Evolutionary conservation across 2,888 invertebrate genomes (phyloP).

Genomic region (Acleris holmiana): DNA sequence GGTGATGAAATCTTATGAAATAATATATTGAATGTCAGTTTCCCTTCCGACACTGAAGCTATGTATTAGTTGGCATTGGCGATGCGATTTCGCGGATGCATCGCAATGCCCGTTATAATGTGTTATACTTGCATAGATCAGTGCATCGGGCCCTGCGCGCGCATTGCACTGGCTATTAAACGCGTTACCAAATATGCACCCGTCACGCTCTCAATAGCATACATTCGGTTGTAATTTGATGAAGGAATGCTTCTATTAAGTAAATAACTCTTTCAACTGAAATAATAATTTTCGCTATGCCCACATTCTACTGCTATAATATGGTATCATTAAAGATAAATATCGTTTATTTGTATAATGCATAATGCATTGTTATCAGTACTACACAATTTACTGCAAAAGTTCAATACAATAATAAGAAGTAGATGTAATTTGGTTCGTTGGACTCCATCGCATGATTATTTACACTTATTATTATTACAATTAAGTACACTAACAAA

Average conservation of each 20-base stretch:
- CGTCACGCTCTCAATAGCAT: constrained; percentile 65
- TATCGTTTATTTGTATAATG: too few relatives aligned
- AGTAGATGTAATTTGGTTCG: too few relatives aligned
- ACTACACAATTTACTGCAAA: too few relatives aligned
- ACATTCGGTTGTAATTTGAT: constrained; percentile 35
- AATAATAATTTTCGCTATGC: too few relatives aligned
- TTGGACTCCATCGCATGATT: too few relatives aligned
- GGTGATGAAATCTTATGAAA: not conserved
- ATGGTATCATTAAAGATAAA: too few relatives aligned
- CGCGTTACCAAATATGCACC: constrained; percentile 55
- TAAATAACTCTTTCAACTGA: not conserved
- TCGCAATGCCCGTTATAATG: constrained; percentile 47
- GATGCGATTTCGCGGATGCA: constrained; percentile 60
- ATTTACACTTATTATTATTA: too few relatives aligned
- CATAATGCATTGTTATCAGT: too few relatives aligned
- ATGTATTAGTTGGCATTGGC: constrained; percentile 52
- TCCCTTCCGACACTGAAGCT: constrained; percentile 26
- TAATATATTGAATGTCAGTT: constrained; percentile 13
- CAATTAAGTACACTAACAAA: too few relatives aligned
- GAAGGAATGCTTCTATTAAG: constrained; percentile 19
- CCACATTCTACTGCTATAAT: too few relatives aligned
- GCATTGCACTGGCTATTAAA: constrained; percentile 41
- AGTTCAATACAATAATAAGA: too few relatives aligned
- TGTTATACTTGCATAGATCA: constrained; percentile 39
- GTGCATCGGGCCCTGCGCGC: constrained; percentile 37